These are phyloP conservation scores for Ivindomyrus marchei DNA, from an alignment of 2,113 vertebrate genomes.

Conservation along the genomic window DNA sequence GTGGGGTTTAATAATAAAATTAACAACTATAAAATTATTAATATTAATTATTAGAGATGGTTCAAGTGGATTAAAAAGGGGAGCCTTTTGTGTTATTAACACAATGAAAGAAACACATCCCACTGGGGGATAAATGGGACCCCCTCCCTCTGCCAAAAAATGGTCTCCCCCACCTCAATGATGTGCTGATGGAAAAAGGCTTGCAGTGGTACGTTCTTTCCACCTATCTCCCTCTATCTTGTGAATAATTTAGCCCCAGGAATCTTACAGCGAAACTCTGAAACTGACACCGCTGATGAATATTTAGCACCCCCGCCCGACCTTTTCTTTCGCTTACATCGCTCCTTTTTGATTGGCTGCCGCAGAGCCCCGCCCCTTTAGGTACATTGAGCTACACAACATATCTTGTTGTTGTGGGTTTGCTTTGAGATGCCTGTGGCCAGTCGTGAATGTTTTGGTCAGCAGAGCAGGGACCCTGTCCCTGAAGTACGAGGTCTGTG, in stretches of 20 bases:
- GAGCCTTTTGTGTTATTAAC: background rate
- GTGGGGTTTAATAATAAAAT: background rate
- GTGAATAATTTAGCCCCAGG: constrained; percentile 38
- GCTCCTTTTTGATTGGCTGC: constrained; percentile 24
- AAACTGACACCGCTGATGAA: constrained; percentile 54
- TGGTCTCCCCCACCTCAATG: background rate
- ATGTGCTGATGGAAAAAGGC: constrained; percentile 1
- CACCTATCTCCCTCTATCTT: constrained; percentile 20
- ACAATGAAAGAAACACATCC: background rate
- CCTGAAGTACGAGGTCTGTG: background rate
- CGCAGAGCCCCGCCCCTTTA: background rate
- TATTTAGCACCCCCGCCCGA: constrained; percentile 49
- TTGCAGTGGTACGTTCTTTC: background rate
- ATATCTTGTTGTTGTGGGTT: background rate
- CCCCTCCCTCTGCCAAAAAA: background rate
- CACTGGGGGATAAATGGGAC: background rate
- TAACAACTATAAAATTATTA: background rate
- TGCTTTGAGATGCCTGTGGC: background rate
- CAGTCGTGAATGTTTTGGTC: background rate
- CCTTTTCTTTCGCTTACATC: constrained; percentile 25
- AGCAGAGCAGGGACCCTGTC: background rate
- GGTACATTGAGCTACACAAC: background rate
- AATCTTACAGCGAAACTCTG: constrained; percentile 37
- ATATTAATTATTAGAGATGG: background rate
- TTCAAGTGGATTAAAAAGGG: background rate